Evolutionary conservation across 2,113 vertebrate genomes (phyloP).

Genomic region (Oreochromis niloticus): DNA sequence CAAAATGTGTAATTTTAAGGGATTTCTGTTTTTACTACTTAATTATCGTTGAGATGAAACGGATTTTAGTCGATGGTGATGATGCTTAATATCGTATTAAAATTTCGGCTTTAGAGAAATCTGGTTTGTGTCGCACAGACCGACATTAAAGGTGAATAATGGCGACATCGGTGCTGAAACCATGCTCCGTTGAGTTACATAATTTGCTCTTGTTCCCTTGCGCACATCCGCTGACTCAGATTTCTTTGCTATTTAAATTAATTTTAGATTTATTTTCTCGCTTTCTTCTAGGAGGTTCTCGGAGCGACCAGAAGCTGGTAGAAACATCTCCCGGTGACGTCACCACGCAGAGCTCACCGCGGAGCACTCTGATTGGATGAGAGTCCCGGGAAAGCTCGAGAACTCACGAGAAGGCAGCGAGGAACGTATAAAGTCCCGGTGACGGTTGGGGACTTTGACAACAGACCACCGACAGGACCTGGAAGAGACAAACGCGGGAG

Average conservation of each 20-base stretch:
- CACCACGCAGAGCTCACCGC: not conserved
- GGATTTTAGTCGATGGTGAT: fast-evolving
- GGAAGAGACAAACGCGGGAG: fast-evolving
- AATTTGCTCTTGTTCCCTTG: fast-evolving
- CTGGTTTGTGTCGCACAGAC: too few relatives aligned
- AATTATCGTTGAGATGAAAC: not conserved
- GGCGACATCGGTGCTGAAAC: not conserved
- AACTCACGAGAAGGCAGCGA: not conserved
- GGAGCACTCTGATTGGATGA: not conserved
- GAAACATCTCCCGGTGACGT: not conserved
- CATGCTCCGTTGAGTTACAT: fast-evolving
- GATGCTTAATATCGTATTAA: fast-evolving
- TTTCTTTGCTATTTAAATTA: not conserved
- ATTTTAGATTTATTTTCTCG: not conserved
- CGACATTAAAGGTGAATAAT: not conserved
- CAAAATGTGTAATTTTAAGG: not conserved
- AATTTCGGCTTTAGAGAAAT: too few relatives aligned
- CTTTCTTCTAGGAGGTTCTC: not conserved
- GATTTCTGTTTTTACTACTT: not conserved
- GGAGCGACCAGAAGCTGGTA: not conserved
- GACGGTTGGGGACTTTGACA: not conserved
- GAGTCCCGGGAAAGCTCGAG: not conserved
- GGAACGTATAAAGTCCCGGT: not conserved
- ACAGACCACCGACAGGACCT: not conserved
- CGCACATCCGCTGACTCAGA: not conserved